Conservation (phyloP, 2,113 vertebrate species). For the Sebastes schlegelii region DNA sequence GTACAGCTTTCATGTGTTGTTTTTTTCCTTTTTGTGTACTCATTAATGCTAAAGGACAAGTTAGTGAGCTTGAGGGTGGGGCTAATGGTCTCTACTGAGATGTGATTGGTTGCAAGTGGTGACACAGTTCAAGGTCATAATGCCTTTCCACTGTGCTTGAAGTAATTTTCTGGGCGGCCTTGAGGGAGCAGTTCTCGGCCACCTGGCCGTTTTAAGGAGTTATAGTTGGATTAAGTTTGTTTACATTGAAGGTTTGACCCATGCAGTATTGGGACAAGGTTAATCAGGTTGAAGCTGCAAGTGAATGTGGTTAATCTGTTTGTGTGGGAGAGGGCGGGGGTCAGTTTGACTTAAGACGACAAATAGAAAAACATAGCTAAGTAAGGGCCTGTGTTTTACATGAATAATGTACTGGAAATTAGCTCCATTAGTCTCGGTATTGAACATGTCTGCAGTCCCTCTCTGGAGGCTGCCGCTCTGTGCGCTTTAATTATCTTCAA, state of each 20-base stretch:
- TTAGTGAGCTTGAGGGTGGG: slow-evolving; percentile 19
- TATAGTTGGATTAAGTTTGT: slow-evolving; percentile 53
- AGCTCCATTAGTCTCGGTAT: slow-evolving; percentile 85
- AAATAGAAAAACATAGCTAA: slow-evolving; percentile 61
- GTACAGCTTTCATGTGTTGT: slow-evolving; percentile 62
- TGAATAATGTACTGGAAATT: slow-evolving; percentile 85
- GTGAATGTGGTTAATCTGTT: background rate
- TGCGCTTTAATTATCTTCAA: slow-evolving; percentile 86
- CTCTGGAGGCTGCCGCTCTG: slow-evolving; percentile 81
- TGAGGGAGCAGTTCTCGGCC: background rate
- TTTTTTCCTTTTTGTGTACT: slow-evolving; percentile 40
- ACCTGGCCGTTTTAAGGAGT: slow-evolving; percentile 16
- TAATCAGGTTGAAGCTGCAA: slow-evolving; percentile 54
- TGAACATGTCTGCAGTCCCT: slow-evolving; percentile 79
- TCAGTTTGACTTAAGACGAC: slow-evolving; percentile 33
- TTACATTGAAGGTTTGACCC: slow-evolving; percentile 40
- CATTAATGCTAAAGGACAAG: slow-evolving; percentile 64
- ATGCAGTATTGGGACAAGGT: slow-evolving; percentile 35
- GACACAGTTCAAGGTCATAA: slow-evolving; percentile 62
- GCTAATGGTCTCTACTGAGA: slow-evolving; percentile 41
- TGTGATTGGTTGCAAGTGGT: slow-evolving; percentile 11
- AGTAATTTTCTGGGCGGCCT: slow-evolving; percentile 31
- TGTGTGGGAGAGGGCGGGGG: background rate
- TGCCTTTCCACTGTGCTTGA: slow-evolving; percentile 17
- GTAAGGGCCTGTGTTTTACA: slow-evolving; percentile 80